phyloP scores from a whole-genome alignment of 2,113 vertebrate species.

The Elachura formosa region DNA sequence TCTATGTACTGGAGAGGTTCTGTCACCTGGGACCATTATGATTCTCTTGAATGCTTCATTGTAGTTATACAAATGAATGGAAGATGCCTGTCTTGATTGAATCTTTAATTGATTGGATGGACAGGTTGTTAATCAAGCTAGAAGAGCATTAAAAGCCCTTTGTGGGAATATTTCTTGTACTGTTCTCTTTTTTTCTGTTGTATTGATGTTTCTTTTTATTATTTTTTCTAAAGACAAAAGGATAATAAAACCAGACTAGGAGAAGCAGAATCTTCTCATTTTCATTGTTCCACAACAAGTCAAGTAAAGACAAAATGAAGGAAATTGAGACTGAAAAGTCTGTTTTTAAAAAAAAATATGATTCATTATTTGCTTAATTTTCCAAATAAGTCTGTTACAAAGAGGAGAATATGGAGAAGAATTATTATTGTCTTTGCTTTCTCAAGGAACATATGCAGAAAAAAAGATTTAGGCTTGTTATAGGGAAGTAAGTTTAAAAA shows the following conservation, averaged over 20 bases:
- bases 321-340: neutral
- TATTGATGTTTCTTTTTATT: neutral
- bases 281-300: neutral
- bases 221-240: neutral
- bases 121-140: neutral
- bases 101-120: neutral
- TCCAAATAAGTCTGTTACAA: neutral
- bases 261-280: neutral
- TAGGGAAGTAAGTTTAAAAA: neutral
- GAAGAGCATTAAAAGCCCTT: neutral
- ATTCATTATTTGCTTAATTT: neutral
- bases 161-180: neutral
- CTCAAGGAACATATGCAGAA: neutral
- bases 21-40: neutral
- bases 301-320: neutral
- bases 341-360: neutral
- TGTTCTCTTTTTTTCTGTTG: neutral
- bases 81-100: neutral
- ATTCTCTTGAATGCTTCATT: neutral
- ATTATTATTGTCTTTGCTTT: neutral
- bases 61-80: neutral
- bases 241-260: neutral
- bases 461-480: neutral
- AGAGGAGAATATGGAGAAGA: neutral
- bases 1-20: neutral